Conservation (phyloP, 2,113 vertebrate genomes). For the Acinonyx jubatus region DNA sequence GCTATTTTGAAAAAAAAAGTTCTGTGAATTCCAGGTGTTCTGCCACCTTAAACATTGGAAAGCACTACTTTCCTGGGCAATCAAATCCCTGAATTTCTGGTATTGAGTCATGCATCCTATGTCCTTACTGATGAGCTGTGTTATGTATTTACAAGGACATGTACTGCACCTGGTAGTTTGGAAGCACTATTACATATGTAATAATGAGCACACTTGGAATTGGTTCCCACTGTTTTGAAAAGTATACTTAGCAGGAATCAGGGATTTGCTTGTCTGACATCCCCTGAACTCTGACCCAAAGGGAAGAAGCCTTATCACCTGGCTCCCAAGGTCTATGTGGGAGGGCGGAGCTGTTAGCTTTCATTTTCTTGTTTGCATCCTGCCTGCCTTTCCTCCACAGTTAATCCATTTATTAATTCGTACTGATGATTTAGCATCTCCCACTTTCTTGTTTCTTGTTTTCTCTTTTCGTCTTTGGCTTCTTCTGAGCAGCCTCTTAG, state of each 20-base stretch:
- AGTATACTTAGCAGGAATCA: background rate
- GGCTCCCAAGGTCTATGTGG: background rate
- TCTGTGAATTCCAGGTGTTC: background rate
- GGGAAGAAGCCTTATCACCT: background rate
- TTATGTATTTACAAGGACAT: background rate
- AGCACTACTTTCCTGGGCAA: background rate
- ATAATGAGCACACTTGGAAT: background rate
- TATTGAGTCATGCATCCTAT: background rate
- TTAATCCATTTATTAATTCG: background rate
- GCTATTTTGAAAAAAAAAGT: background rate
- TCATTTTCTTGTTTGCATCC: background rate
- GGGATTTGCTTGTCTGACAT: background rate
- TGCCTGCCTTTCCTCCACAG: background rate
- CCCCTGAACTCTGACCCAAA: background rate
- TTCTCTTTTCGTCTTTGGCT: slow-evolving; percentile 27
- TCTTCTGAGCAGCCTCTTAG: background rate
- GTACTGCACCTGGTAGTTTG: background rate
- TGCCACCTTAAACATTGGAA: background rate
- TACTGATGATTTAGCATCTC: background rate
- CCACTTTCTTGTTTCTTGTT: background rate
- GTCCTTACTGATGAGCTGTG: background rate
- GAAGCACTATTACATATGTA: background rate
- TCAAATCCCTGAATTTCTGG: background rate
- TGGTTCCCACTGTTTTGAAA: background rate
- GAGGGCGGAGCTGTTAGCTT: background rate